A percentile compares a stretch with the other conserved stretches of the same genome.
Evolutionary conservation across 2,113 vertebrate species (phyloP).

Genomic region (Tinamus guttatus): DNA sequence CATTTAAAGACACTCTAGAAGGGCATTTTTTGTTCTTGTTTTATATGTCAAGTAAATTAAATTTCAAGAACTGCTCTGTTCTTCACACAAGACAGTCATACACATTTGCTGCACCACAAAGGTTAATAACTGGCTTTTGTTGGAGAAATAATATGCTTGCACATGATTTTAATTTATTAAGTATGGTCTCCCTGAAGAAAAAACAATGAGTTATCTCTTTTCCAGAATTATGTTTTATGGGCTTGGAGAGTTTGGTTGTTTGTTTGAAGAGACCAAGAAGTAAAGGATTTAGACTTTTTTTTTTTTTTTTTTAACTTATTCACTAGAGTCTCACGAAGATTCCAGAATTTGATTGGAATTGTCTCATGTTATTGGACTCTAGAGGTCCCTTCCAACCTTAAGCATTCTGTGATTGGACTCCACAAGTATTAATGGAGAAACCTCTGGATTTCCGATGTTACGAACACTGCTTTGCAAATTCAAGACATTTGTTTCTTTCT

Average conservation of each 20-base stretch:
- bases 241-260: not conserved
- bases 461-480: not conserved
- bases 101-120: not conserved
- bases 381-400: too few species aligned
- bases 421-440: not conserved
- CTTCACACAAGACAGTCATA: not conserved
- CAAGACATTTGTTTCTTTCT: not conserved
- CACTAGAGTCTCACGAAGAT: not conserved
- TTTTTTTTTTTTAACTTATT: not conserved
- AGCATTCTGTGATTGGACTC: not conserved
- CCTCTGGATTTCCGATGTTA: not conserved
- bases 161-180: not conserved
- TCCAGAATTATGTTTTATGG: not conserved
- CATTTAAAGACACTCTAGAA: not conserved
- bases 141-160: not conserved
- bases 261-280: not conserved
- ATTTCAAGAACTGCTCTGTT: not conserved
- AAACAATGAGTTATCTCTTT: not conserved
- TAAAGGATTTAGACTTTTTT: not conserved
- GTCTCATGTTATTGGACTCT: not conserved
- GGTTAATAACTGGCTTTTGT: not conserved
- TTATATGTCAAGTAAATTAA: not conserved
- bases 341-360: not conserved
- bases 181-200: not conserved
- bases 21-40: not conserved